Percentiles rank a stretch among this genome's conserved stretches.
phyloP scores from a whole-genome alignment of 1,140 invertebrate species.

The Geopemphigus sp. region DNA sequence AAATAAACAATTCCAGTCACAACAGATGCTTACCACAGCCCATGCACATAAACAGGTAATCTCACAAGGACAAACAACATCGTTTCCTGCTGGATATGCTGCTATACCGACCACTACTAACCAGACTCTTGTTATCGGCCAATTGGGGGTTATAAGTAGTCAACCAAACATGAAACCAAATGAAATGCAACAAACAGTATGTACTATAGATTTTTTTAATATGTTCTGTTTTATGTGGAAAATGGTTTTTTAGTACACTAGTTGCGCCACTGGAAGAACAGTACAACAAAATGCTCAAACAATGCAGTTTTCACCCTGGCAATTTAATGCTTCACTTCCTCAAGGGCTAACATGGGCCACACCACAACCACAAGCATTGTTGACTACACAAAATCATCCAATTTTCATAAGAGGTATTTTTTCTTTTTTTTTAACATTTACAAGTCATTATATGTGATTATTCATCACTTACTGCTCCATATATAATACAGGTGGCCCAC shows the following conservation, averaged over 20 bases:
- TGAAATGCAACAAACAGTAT: conserved; percentile 55
- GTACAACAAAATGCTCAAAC: conserved; percentile 49
- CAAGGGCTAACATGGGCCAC: conserved; percentile 64
- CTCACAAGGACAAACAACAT: conserved; percentile 55
- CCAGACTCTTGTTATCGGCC: conserved; percentile 57
- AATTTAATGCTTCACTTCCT: conserved; percentile 66
- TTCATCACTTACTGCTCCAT: neutral
- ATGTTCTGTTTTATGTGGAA: conserved; percentile 38
- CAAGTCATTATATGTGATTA: neutral
- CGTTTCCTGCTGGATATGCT: conserved; percentile 65
- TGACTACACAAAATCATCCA: conserved; percentile 68
- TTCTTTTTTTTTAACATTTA: neutral
- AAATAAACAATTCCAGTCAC: conserved; percentile 47
- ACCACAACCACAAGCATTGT: conserved; percentile 64
- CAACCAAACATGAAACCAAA: conserved; percentile 55
- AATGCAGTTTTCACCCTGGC: conserved; percentile 63
- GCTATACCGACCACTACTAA: conserved; percentile 58
- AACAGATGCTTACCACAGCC: conserved; percentile 44
- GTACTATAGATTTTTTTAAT: conserved; percentile 31
- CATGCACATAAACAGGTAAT: conserved; percentile 48
- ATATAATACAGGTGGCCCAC: conserved; percentile 53
- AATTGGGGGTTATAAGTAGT: conserved; percentile 57
- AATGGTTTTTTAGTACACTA: conserved; percentile 47
- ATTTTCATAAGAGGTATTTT: conserved; percentile 75
- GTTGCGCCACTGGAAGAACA: conserved; percentile 35